These are phyloP conservation scores for Polymixis flavicincta DNA, from an alignment of 2,888 invertebrate genomes.

Conservation along the genomic window DNA sequence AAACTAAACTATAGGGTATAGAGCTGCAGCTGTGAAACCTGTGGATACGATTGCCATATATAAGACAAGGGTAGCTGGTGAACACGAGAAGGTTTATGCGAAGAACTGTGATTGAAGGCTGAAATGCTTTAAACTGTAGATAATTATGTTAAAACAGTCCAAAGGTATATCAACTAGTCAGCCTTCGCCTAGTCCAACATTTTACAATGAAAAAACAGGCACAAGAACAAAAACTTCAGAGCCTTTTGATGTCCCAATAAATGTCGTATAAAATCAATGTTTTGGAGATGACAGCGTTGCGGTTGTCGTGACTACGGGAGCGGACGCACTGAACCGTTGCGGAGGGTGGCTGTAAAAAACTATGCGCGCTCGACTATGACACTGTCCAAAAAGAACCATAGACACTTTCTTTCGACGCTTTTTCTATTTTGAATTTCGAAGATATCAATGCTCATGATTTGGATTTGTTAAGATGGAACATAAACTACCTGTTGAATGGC, in stretches of 20 bases:
- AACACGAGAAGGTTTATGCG: not conserved
- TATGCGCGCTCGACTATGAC: constrained; percentile 80
- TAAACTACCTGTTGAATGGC: not conserved
- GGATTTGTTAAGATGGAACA: constrained; percentile 6
- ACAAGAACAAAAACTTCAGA: constrained; percentile 54
- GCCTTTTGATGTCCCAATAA: constrained; percentile 62
- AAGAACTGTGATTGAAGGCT: not conserved
- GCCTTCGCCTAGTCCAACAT: not conserved
- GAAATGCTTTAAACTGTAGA: not conserved
- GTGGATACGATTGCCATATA: not conserved
- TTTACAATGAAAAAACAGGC: constrained; percentile 20
- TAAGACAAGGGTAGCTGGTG: not conserved
- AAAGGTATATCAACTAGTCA: not conserved
- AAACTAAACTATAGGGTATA: too few species aligned
- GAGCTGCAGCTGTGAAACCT: not conserved
- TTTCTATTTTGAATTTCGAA: constrained; percentile 55
- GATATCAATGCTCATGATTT: constrained; percentile 26
- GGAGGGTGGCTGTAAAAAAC: constrained; percentile 84
- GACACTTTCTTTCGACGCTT: constrained; percentile 57
- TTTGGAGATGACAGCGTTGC: constrained; percentile 66
- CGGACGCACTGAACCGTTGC: constrained; percentile 79
- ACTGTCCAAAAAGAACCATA: constrained; percentile 62
- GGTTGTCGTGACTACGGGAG: constrained; percentile 82
- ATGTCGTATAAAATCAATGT: constrained; percentile 65
- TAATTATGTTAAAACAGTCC: not conserved